A percentile compares a stretch with the other conserved stretches of the same genome.
These are phyloP conservation scores for Nomada lathburiana DNA, from an alignment of 2,888 invertebrate species.

Conservation along the genomic window DNA sequence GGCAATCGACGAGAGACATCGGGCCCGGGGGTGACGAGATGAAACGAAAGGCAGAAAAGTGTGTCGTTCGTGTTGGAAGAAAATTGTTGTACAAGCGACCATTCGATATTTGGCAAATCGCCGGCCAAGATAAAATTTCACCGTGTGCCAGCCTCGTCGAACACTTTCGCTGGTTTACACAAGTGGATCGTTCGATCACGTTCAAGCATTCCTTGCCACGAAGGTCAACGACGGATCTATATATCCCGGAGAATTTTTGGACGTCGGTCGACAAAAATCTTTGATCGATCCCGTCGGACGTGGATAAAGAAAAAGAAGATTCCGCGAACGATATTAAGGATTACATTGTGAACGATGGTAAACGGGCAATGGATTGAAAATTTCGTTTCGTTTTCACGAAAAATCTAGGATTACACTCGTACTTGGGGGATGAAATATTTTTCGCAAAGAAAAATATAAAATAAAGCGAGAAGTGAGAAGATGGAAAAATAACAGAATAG, in stretches of 20 bases:
- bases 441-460: no score
- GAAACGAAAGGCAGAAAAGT: background rate
- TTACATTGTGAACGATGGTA: no score
- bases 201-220: constrained; percentile 18
- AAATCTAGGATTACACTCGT: no score
- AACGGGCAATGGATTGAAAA: no score
- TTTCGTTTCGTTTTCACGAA: no score
- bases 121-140: constrained; percentile 46
- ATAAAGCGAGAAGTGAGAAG: no score
- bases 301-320: no score
- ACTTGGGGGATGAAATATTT: no score
- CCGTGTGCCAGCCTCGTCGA: constrained; percentile 29
- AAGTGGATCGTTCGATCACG: constrained; percentile 3
- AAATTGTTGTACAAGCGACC: constrained; percentile 4
- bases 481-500: no score
- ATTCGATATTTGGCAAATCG: constrained; percentile 44
- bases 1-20: background rate
- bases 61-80: background rate
- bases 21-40: background rate
- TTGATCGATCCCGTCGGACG: no score
- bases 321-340: no score
- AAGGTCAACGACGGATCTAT: constrained; percentile 1
- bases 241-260: background rate
- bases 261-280: no score
- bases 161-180: constrained; percentile 9